Base-by-base conservation (phyloP, 2,888 invertebrate genomes). In the Epirrita christyi region DNA sequence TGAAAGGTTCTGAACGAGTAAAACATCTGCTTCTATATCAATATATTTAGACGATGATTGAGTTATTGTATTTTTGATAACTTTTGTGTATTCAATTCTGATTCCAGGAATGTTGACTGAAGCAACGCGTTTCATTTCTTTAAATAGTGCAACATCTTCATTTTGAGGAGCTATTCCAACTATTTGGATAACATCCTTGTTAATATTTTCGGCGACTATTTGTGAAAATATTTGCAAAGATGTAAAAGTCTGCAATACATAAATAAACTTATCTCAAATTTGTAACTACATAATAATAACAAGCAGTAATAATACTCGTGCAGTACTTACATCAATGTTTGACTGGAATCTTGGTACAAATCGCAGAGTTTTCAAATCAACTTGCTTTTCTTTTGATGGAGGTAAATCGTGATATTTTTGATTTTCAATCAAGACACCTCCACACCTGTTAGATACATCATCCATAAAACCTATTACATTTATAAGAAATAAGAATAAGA, bases 121-220 rank as follows among this genome's bases (percentile, higher is more conserved):
- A 15, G 51, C 6, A 6, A 59, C n/a, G 10, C 60, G 42, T 32
- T 60, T 58, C n/a, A 75, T 65, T 38, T 62, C 46, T 0, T 57
- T 46, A 32, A 66, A 70, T 29, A 73, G 41, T 1, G 28, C 42
- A 6, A 9, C 53, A 15, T 59, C 48, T 15, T 14, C 27, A n/a
- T n/a, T 34, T 4, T 63, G 11, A 36, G 55, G 45, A 4, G 51
- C 37, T 34, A 76, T 46, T 14, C 64, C 71, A 48, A 73, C 41
- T n/a, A 72, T 55, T 6, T 64, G 65, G 11, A 75, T 50, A 7
- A 28, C 34, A 32, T 55, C 43, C 42, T 68, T 73, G 15, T 66
- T 68, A 2, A 70, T 28, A 60, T 78, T 78, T 63, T 76, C 75
- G 8, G 65, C 65, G 8, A 76, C 68, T 3, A 70, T 71, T 74